A percentile compares a stretch with the other conserved stretches of the same genome.
These are phyloP conservation scores for Fistularia tabacaria DNA, from an alignment of 2,797 vertebrate genomes.

Conservation along the genomic window DNA sequence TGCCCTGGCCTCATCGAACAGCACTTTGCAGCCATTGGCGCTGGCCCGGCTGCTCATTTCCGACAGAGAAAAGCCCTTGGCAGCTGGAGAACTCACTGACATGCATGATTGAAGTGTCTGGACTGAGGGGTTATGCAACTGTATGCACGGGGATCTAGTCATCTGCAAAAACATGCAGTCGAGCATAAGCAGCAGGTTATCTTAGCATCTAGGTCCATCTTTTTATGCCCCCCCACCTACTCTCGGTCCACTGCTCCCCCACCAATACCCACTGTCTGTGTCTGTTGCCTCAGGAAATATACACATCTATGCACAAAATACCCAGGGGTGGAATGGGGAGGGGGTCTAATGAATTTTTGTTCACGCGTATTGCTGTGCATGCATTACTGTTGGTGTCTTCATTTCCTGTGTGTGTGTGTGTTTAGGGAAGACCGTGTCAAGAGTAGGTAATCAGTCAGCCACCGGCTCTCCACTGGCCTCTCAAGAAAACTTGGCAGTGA, in stretches of 20 bases:
- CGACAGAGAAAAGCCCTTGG: conserved; percentile 16
- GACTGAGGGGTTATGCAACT: conserved; percentile 46
- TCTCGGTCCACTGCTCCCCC: conserved; percentile 4
- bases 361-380: not conserved
- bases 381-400: not conserved
- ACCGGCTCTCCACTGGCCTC: no score
- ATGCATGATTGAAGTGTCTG: conserved; percentile 47
- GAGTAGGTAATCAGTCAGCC: no score
- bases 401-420: conserved; percentile 1
- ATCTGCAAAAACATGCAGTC: conserved; percentile 47
- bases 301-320: conserved; percentile 40
- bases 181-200: conserved; percentile 58
- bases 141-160: conserved; percentile 39
- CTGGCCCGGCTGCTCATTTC: conserved; percentile 8
- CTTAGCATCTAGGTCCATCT: conserved; percentile 53
- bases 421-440: conserved; percentile 48
- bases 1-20: conserved; percentile 4
- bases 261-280: conserved; percentile 36
- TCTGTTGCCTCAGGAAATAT: conserved; percentile 50
- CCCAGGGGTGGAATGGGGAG: conserved; percentile 12
- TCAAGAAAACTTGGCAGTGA: conserved; percentile 2
- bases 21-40: conserved; percentile 11
- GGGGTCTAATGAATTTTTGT: conserved; percentile 18
- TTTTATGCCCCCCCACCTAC: conserved; percentile 15
- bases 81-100: conserved; percentile 8